phyloP scores from a whole-genome alignment of 2,113 vertebrate genomes.

The Alces alces region DNA sequence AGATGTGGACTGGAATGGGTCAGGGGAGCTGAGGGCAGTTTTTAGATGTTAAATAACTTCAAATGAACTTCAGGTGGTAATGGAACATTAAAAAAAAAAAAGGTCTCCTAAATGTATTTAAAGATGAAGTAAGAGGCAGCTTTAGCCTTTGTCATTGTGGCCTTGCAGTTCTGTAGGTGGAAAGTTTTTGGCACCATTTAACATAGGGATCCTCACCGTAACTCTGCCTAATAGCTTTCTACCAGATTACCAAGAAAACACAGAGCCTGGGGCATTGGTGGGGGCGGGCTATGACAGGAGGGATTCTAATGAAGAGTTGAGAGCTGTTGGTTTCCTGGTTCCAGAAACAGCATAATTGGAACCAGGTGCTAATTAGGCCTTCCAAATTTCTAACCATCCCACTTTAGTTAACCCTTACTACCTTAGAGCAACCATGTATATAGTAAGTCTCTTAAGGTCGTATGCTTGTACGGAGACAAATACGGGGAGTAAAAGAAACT shows the following conservation, averaged over 20 bases:
- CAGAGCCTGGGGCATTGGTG: not conserved
- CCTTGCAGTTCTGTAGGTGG: too few species aligned
- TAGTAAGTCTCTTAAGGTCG: not conserved
- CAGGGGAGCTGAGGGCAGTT: not conserved
- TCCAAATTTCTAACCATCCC: not conserved
- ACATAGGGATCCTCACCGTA: not conserved
- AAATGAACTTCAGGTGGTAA: not conserved
- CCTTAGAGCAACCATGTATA: too few species aligned
- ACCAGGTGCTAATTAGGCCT: not conserved
- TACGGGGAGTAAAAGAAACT: not conserved
- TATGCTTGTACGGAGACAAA: not conserved
- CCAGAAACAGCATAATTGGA: not conserved
- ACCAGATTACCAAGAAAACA: rapidly evolving
- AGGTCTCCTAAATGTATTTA: not conserved
- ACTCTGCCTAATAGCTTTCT: not conserved
- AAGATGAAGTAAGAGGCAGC: not conserved
- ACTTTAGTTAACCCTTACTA: not conserved
- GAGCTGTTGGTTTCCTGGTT: not conserved
- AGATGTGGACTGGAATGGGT: not conserved
- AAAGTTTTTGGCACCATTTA: not conserved
- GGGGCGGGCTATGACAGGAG: not conserved
- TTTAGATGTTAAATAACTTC: not conserved
- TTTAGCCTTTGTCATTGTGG: not conserved
- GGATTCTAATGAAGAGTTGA: not conserved
- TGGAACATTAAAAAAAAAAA: not conserved